Conservation (phyloP, 2,888 invertebrate genomes). For the Lasioglossum figueresi region DNA sequence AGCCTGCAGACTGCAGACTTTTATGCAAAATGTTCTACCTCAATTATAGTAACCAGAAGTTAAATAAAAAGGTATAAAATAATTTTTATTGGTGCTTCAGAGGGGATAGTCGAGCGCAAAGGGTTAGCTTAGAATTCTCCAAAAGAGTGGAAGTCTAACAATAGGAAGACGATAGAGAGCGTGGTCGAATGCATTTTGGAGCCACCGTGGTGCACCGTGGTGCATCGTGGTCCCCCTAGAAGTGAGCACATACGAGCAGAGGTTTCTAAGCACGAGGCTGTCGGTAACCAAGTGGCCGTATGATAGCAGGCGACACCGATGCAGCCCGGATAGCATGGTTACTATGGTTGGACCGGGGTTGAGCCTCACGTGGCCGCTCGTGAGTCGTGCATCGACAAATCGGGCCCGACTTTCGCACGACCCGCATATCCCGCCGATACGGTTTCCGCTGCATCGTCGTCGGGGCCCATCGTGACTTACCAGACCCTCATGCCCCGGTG, state of each 20-base stretch:
- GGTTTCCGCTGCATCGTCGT: conserved; percentile 53
- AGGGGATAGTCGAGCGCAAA: neutral
- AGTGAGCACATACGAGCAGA: neutral
- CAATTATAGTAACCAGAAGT: neutral
- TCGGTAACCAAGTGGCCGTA: neutral
- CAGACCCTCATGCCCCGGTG: conserved; percentile 54
- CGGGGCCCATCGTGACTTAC: conserved; percentile 68
- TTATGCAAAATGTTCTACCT: neutral
- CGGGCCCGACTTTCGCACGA: conserved; percentile 73
- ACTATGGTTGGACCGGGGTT: neutral
- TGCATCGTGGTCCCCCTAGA: neutral
- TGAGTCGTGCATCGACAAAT: conserved; percentile 71
- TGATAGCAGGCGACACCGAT: neutral
- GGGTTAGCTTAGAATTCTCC: neutral
- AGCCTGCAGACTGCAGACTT: neutral
- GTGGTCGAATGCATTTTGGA: neutral
- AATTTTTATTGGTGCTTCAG: neutral
- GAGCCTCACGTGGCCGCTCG: conserved; percentile 45
- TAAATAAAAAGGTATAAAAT: neutral
- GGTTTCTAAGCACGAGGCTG: neutral
- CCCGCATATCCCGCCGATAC: conserved; percentile 63
- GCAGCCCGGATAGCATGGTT: conserved; percentile 3
- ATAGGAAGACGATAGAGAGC: neutral
- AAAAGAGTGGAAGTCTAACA: neutral
- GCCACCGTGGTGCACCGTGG: neutral